Conservation (phyloP, 1,140 invertebrate genomes). For the Drosophila equinoxialis region DNA sequence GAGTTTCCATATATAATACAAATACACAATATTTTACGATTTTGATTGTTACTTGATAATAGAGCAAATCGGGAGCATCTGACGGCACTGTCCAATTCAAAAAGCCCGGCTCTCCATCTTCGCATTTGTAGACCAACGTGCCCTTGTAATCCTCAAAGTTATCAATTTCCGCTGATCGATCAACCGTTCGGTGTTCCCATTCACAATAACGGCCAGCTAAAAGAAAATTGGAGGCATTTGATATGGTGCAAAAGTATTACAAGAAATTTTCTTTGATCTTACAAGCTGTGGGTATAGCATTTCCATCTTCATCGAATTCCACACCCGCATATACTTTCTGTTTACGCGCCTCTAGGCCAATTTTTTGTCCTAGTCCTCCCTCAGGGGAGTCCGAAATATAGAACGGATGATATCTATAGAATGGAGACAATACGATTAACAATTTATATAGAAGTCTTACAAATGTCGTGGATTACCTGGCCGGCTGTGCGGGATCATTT, state of each 20-base stretch:
- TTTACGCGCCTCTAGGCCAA: conserved; percentile 86
- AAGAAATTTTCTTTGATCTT: conserved; percentile 20
- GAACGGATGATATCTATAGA: conserved; percentile 92
- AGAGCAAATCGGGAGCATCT: conserved; percentile 91
- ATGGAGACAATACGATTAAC: no score
- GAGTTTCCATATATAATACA: background rate
- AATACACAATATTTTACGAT: no score
- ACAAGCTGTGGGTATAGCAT: conserved; percentile 91
- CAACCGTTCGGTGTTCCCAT: conserved; percentile 74
- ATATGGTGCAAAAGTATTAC: background rate
- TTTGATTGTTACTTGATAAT: conserved; percentile 90
- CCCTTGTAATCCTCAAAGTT: conserved; percentile 87
- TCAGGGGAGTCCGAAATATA: conserved; percentile 95
- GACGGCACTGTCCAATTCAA: conserved; percentile 92
- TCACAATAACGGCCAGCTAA: conserved; percentile 78
- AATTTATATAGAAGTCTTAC: no score
- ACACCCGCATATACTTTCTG: conserved; percentile 93
- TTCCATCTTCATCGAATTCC: conserved; percentile 88
- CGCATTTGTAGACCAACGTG: conserved; percentile 90
- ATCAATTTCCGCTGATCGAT: conserved; percentile 70
- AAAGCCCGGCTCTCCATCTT: conserved; percentile 88
- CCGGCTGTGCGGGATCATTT: conserved; percentile 87
- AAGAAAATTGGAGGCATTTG: background rate
- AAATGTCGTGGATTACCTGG: conserved; percentile 83
- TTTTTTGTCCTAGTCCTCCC: conserved; percentile 92